Evolutionary conservation across 1,140 invertebrate genomes (phyloP).

Genomic region (Diabrotica virgifera): DNA sequence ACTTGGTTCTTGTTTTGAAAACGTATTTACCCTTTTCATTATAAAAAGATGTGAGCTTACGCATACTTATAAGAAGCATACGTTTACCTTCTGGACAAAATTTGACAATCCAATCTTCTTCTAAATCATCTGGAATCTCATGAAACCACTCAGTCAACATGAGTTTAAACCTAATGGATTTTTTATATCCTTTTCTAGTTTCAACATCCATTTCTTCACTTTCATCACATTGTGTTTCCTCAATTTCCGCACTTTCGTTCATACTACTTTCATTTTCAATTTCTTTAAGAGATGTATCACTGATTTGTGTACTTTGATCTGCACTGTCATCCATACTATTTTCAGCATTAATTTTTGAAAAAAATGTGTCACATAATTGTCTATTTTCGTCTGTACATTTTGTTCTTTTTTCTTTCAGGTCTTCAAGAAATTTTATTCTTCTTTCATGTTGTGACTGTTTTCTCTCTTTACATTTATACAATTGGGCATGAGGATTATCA

Average conservation of each 20-base stretch:
- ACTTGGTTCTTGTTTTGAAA: slow-evolving; percentile 22
- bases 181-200: background rate
- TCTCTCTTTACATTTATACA: slow-evolving; percentile 32
- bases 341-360: slow-evolving; percentile 8
- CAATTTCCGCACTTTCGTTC: no score
- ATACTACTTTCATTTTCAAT: no score
- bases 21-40: slow-evolving; percentile 29
- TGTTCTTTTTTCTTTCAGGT: slow-evolving; percentile 33
- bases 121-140: slow-evolving; percentile 77
- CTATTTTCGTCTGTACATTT: slow-evolving; percentile 27
- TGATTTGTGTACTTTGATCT: no score
- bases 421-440: slow-evolving; percentile 24
- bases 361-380: slow-evolving; percentile 27
- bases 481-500: slow-evolving; percentile 4
- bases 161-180: slow-evolving; percentile 49
- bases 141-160: slow-evolving; percentile 92
- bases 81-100: slow-evolving; percentile 80
- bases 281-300: background rate
- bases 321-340: no score
- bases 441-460: slow-evolving; percentile 29
- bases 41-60: slow-evolving; percentile 49
- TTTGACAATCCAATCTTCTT: slow-evolving; percentile 76
- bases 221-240: background rate
- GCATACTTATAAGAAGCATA: slow-evolving; percentile 71
- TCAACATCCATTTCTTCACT: slow-evolving; percentile 20